phyloP scores from a whole-genome alignment of 2,113 vertebrate species.

The Plotosus lineatus region DNA sequence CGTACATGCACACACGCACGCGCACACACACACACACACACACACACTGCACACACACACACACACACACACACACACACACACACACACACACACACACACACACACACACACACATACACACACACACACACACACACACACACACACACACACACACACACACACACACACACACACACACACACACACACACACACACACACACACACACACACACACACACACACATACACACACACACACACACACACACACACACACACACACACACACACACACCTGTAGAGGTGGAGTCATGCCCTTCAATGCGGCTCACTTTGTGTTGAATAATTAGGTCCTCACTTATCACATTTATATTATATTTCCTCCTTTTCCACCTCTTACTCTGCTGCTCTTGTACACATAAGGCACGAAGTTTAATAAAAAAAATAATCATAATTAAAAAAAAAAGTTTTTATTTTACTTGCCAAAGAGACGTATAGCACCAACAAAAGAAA shows the following conservation, averaged over 20 bases:
- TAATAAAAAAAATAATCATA: constrained; percentile 18
- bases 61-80: constrained; percentile 29
- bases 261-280: constrained; percentile 31
- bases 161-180: constrained; percentile 29
- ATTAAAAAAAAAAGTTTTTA: background rate
- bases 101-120: constrained; percentile 29
- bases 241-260: constrained; percentile 32
- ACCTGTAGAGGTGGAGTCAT: constrained; percentile 35
- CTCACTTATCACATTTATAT: constrained; percentile 34
- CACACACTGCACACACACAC: constrained; percentile 27
- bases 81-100: constrained; percentile 29
- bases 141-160: constrained; percentile 29
- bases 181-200: constrained; percentile 29
- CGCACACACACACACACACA: constrained; percentile 29
- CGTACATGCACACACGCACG: constrained; percentile 25
- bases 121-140: constrained; percentile 29
- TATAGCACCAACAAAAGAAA: background rate
- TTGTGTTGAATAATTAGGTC: constrained; percentile 30
- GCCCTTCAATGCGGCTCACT: constrained; percentile 43
- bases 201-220: constrained; percentile 29
- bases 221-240: constrained; percentile 29
- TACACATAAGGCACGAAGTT: background rate
- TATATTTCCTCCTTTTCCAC: constrained; percentile 31
- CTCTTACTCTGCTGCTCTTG: background rate
- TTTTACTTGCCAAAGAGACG: background rate